These are phyloP conservation scores for Phenganax marumi DNA, from an alignment of 92 coral and sea anemone species.

Conservation along the genomic window DNA sequence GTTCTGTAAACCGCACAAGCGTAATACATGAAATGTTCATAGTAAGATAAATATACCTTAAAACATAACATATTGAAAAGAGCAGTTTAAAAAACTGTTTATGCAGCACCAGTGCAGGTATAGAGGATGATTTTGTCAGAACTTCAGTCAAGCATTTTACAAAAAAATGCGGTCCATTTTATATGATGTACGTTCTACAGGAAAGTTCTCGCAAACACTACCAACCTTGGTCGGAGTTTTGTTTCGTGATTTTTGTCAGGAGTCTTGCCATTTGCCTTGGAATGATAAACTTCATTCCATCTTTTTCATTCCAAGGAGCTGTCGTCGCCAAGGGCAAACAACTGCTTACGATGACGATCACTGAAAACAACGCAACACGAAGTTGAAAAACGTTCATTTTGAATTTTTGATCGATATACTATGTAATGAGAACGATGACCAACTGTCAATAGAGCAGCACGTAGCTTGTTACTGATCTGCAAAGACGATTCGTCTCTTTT, in stretches of 20 bases:
- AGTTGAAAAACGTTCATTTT: constrained; percentile 18
- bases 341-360: constrained; percentile 8
- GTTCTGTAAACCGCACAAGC: too few relatives aligned
- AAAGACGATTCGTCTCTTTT: neutral
- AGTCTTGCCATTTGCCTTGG: constrained; percentile 30
- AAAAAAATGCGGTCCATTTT: too few relatives aligned
- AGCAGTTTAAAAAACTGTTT: too few relatives aligned
- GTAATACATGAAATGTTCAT: too few relatives aligned
- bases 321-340: constrained; percentile 10
- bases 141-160: too few relatives aligned
- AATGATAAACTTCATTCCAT: constrained; percentile 17
- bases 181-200: too few relatives aligned
- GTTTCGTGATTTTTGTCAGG: constrained; percentile 19
- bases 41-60: too few relatives aligned
- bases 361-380: constrained; percentile 7
- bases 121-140: too few relatives aligned
- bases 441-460: neutral
- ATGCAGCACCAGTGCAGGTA: too few relatives aligned
- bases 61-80: too few relatives aligned
- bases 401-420: neutral
- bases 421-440: neutral
- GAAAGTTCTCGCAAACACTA: too few relatives aligned
- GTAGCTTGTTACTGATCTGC: neutral
- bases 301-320: constrained; percentile 23
- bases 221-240: constrained; percentile 12